phyloP scores from a whole-genome alignment of 2,113 vertebrate species.

The Todiramphus chloris region DNA sequence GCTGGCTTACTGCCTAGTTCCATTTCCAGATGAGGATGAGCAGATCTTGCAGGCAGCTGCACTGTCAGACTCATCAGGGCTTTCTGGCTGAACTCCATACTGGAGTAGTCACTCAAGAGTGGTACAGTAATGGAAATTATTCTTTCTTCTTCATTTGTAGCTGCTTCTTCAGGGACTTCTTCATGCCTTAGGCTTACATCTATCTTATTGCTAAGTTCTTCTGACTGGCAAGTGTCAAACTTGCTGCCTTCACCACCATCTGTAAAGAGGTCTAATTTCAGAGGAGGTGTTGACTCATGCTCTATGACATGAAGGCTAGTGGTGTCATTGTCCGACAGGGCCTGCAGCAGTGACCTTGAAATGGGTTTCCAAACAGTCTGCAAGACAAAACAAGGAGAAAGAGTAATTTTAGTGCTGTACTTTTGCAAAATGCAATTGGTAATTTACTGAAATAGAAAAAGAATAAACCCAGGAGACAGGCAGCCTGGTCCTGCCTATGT shows the following conservation, averaged over 20 bases:
- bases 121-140: neutral
- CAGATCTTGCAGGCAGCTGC: neutral
- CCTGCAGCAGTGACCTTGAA: slow-evolving; percentile 9
- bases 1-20: neutral
- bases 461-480: neutral
- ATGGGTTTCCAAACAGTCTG: slow-evolving; percentile 6
- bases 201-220: neutral
- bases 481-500: neutral
- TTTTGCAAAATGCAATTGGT: neutral
- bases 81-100: slow-evolving; percentile 75
- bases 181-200: neutral
- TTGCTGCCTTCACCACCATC: neutral
- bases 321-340: slow-evolving; percentile 49
- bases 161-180: neutral
- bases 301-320: slow-evolving; percentile 70
- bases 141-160: neutral
- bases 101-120: slow-evolving; percentile 76
- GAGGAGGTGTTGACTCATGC: slow-evolving; percentile 11
- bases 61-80: neutral
- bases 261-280: neutral
- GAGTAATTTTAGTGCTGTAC: neutral
- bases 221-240: neutral
- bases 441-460: neutral
- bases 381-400: neutral
- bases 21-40: neutral